Conservation (phyloP, 2,797 vertebrate genomes). For the Orestias chungarensis region DNA sequence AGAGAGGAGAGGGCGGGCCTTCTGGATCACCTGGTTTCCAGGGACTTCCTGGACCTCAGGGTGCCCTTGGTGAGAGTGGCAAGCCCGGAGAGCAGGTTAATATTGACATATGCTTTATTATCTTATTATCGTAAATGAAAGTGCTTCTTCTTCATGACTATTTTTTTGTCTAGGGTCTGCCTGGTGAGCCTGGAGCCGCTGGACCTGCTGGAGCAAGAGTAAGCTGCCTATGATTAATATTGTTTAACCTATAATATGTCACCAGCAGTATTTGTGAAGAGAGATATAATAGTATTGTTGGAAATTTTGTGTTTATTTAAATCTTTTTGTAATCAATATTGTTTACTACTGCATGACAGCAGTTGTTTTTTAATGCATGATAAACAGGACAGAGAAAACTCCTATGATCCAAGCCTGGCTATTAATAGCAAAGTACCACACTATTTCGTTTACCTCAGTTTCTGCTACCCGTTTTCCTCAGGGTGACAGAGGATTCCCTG, state of each 20-base stretch:
- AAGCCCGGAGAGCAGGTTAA: slow-evolving; percentile 95
- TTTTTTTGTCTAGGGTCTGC: slow-evolving; percentile 82
- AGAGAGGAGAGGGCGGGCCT: slow-evolving; percentile 93
- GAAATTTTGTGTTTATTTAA: too few species aligned
- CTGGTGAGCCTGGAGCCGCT: slow-evolving; percentile 89
- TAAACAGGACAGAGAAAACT: too few species aligned
- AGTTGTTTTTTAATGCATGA: too few species aligned
- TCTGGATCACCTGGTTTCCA: slow-evolving; percentile 92
- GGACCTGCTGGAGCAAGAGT: slow-evolving; percentile 91
- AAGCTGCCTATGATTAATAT: slow-evolving; percentile 66
- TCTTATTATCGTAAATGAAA: not conserved
- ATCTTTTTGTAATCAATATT: not conserved
- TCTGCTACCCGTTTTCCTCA: slow-evolving; percentile 46
- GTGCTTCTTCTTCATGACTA: slow-evolving; percentile 6
- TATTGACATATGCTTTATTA: not conserved
- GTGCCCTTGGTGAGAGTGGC: slow-evolving; percentile 90
- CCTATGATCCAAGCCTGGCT: too few species aligned
- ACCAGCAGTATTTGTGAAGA: not conserved
- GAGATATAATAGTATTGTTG: not conserved
- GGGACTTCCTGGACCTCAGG: slow-evolving; percentile 94
- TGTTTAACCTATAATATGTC: not conserved
- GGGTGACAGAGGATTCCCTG: slow-evolving; percentile 97
- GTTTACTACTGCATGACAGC: not conserved
- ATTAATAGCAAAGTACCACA: not conserved
- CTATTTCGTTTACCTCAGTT: not conserved